Evolutionary conservation across 2,113 vertebrate species (phyloP).

Genomic region (Acinonyx jubatus): DNA sequence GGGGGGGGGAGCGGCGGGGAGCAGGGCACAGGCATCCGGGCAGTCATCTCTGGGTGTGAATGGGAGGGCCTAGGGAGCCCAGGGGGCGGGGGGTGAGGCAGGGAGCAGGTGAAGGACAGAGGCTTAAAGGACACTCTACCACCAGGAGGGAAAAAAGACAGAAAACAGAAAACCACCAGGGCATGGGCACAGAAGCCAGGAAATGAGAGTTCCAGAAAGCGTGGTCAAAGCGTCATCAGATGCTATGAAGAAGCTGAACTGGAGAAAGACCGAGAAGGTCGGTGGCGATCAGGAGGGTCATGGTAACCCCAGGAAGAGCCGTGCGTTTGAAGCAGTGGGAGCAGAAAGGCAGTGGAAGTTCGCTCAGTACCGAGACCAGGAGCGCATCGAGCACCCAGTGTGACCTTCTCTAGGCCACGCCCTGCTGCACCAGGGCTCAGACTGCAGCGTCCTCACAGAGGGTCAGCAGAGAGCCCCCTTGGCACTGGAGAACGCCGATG

Average conservation of each 20-base stretch:
- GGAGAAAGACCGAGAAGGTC: neutral
- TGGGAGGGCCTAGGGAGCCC: neutral
- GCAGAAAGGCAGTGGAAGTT: neutral
- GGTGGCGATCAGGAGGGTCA: neutral
- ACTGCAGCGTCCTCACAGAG: neutral
- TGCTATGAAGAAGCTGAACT: neutral
- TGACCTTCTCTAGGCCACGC: neutral
- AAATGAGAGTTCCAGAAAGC: neutral
- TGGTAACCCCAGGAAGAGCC: neutral
- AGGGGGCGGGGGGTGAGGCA: neutral
- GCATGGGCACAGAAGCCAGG: neutral
- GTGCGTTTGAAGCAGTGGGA: neutral
- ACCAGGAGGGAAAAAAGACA: neutral
- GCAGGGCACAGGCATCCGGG: neutral
- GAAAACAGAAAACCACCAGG: neutral
- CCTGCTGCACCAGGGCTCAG: neutral
- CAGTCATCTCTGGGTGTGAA: neutral
- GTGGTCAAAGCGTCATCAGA: neutral
- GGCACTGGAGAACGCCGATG: accelerated
- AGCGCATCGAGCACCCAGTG: no score
- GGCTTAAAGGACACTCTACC: neutral
- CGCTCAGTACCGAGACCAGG: neutral
- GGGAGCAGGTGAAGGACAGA: neutral
- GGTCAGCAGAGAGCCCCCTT: neutral
- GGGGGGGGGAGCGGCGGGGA: no score